Conservation (phyloP, 2,797 vertebrate genomes). For the Capromys pilorides region DNA sequence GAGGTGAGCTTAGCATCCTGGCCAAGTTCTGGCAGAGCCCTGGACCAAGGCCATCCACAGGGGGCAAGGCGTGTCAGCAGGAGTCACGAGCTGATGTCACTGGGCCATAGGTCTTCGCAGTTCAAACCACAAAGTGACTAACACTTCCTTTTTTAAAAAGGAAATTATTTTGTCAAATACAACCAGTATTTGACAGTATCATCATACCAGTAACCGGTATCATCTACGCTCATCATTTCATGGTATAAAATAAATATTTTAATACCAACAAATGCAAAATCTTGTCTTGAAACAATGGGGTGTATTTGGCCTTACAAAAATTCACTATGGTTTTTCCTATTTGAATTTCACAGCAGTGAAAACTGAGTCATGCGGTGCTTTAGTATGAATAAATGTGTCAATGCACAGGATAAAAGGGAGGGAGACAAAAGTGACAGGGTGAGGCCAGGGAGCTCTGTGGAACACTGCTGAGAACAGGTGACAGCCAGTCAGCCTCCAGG, state of each 20-base stretch:
- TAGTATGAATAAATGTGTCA: background rate
- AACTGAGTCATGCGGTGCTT: background rate
- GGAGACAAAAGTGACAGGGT: background rate
- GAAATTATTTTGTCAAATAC: slow-evolving; percentile 33
- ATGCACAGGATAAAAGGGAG: background rate
- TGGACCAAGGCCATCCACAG: background rate
- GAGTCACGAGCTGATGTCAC: background rate
- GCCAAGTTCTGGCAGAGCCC: background rate
- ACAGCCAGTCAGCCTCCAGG: background rate
- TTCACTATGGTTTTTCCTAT: background rate
- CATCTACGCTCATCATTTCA: background rate
- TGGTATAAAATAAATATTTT: slow-evolving; percentile 24
- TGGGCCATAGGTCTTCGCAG: background rate
- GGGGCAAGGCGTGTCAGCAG: background rate
- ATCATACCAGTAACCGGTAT: background rate
- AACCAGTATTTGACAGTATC: background rate
- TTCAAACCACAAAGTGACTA: background rate
- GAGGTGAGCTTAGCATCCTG: background rate
- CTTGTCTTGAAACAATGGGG: background rate
- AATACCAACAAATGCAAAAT: slow-evolving; percentile 27
- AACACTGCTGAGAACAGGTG: background rate
- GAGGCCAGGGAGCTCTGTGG: background rate
- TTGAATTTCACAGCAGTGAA: slow-evolving; percentile 19
- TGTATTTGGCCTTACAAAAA: slow-evolving; percentile 24
- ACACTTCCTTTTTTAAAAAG: background rate